Evolutionary conservation across 2,888 invertebrate genomes (phyloP).

Genomic region (Cheilosia soror): DNA sequence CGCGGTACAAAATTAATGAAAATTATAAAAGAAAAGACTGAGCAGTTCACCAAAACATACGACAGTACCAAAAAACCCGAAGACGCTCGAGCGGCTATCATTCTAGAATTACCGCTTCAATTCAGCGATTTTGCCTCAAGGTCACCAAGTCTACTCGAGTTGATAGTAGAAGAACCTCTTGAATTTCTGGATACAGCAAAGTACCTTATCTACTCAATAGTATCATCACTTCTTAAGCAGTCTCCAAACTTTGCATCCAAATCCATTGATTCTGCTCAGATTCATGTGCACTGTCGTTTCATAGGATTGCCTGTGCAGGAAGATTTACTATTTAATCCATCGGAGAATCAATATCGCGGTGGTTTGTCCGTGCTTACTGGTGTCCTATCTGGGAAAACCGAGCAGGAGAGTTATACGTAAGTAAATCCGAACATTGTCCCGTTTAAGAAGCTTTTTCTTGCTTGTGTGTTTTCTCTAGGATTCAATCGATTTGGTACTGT

Average conservation of each 20-base stretch:
- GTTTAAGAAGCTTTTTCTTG: neutral
- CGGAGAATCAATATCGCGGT: conserved; percentile 74
- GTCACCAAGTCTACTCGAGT: conserved; percentile 77
- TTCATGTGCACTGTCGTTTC: conserved; percentile 80
- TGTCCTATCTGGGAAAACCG: conserved; percentile 79
- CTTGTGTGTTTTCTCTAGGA: conserved; percentile 43
- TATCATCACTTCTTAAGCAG: conserved; percentile 77
- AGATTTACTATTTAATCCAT: conserved; percentile 77
- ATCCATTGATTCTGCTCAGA: conserved; percentile 79
- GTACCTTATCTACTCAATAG: conserved; percentile 78
- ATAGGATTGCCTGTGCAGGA: conserved; percentile 78
- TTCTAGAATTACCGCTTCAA: conserved; percentile 78
- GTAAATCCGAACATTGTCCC: neutral
- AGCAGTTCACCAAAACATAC: conserved; percentile 77
- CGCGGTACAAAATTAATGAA: conserved; percentile 77
- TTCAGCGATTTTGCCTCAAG: conserved; percentile 77
- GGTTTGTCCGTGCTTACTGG: conserved; percentile 79
- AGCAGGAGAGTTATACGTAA: conserved; percentile 74
- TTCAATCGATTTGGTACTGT: conserved; percentile 83
- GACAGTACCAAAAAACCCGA: conserved; percentile 77
- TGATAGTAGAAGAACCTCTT: conserved; percentile 79
- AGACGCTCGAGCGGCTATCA: conserved; percentile 79
- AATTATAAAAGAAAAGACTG: conserved; percentile 77
- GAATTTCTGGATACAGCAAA: conserved; percentile 79
- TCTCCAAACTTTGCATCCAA: conserved; percentile 45